Percentiles rank a stretch among this genome's conserved stretches.
phyloP scores from a whole-genome alignment of 2,888 invertebrate genomes.

The Nomada ruficornis region DNA sequence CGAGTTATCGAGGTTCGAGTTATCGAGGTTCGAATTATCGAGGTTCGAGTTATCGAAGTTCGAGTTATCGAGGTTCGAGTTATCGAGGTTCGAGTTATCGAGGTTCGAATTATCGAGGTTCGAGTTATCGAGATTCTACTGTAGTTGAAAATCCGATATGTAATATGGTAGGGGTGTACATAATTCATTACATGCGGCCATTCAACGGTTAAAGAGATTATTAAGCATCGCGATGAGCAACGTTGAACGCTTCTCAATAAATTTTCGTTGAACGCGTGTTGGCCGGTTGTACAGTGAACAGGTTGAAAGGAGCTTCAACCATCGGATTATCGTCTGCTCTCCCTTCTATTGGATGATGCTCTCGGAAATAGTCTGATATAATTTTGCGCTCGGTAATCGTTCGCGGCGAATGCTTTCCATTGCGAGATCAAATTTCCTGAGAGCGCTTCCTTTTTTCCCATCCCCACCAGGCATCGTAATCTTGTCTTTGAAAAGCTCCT shows the following conservation, averaged over 20 bases:
- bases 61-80: too few species aligned
- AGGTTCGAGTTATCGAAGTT: too few species aligned
- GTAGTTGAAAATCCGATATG: too few species aligned
- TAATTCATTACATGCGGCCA: too few species aligned
- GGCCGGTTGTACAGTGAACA: slow-evolving; percentile 16
- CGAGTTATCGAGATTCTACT: too few species aligned
- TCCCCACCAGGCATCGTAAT: neutral
- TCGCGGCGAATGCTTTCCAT: neutral
- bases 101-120: too few species aligned
- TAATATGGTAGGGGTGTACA: too few species aligned
- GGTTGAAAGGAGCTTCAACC: slow-evolving; percentile 8
- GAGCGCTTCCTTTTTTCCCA: neutral
- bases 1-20: too few species aligned
- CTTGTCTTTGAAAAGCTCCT: neutral
- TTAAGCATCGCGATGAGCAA: slow-evolving; percentile 26
- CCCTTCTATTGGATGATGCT: slow-evolving; percentile 35
- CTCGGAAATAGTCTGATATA: slow-evolving; percentile 45
- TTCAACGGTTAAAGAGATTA: slow-evolving; percentile 21
- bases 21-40: too few species aligned
- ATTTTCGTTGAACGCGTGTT: slow-evolving; percentile 35
- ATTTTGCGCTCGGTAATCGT: slow-evolving; percentile 31
- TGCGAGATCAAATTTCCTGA: neutral
- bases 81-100: too few species aligned
- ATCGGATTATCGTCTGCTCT: slow-evolving; percentile 44
- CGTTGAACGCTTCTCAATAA: slow-evolving; percentile 30